Evolutionary conservation across 2,113 vertebrate genomes (phyloP).

Genomic region (Tachycineta bicolor): DNA sequence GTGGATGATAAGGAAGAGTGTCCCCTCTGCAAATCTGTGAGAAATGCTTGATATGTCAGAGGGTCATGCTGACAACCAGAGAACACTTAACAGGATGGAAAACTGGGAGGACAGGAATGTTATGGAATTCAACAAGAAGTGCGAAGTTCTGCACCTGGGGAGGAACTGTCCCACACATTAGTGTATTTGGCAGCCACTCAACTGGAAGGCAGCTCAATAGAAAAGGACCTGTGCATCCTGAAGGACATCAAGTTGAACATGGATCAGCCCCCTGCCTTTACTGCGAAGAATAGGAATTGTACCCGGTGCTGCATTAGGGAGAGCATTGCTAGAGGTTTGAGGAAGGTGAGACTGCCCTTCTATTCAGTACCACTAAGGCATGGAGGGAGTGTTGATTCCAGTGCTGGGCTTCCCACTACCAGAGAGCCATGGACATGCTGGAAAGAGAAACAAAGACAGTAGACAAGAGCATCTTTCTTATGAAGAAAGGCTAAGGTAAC

Average conservation of each 20-base stretch:
- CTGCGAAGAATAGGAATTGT: not conserved
- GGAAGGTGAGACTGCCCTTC: not conserved
- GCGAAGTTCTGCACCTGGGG: not conserved
- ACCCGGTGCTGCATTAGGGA: not conserved
- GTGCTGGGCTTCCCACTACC: not conserved
- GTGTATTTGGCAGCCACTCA: not conserved
- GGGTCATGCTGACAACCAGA: not conserved
- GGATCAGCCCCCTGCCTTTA: not conserved
- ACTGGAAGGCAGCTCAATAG: not conserved
- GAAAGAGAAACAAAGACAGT: not conserved
- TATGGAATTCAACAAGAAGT: not conserved
- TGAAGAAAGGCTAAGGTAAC: not conserved
- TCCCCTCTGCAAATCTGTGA: not conserved
- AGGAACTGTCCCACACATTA: not conserved
- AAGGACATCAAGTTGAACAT: not conserved
- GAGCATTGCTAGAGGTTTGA: accelerated
- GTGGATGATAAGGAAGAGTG: not conserved
- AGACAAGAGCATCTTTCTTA: not conserved
- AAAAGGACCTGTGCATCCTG: not conserved
- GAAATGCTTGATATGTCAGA: not conserved
- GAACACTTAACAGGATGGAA: not conserved
- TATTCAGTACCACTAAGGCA: not conserved
- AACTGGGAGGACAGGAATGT: not conserved
- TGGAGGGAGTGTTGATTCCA: not conserved
- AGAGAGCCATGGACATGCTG: not conserved